Base-by-base conservation (phyloP, 2,113 vertebrate species). In the Fukomys damarensis region DNA sequence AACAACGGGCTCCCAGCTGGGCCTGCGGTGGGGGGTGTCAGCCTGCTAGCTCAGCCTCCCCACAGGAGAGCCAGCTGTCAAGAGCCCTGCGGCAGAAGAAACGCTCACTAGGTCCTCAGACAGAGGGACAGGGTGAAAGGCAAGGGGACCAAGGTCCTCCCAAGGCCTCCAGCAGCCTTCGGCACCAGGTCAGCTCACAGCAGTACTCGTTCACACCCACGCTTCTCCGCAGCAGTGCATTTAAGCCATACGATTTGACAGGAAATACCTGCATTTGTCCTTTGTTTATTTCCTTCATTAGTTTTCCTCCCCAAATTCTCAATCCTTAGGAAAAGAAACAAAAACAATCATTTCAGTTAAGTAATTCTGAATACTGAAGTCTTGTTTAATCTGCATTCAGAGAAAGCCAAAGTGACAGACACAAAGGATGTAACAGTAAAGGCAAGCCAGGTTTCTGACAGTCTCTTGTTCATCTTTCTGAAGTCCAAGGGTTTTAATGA, bases 241-340 rank as follows among this genome's bases (percentile, higher is more conserved):
- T 10, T 0, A 13, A 52, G 63, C 13, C 11, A 32, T 12, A 20
- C 43, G 2, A 46, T 0, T 1, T 8, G 72, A 65, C 8, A 1
- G 13, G 5, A 49, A 83, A 17, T 97, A 98, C 97, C 97, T 98
- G 95, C 11, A 6, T 30, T 5, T 49, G 61, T 59, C 11, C 74
- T 89, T n/a, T 0, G 20, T 20, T 54, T 56, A 10, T 56, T n/a
- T 94, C 49, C 38, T 86, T 85, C 35, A 97, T 38, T 16, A 97
- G 80, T 76, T 61, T 30, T 96, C 97, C 97, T n/a, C 97, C 97
- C 97, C 97, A 98, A 26, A 98, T 38, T 84, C 74, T 95, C 96
- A 96, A 30, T 54, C 97, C 97, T 98, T 61, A 77, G 82, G 52
- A 66, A 77, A 89, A 94, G 41, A 96, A 93, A 94, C 1, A 91